Base-by-base conservation (phyloP, 2,888 invertebrate species). In the Andrena dorsata region DNA sequence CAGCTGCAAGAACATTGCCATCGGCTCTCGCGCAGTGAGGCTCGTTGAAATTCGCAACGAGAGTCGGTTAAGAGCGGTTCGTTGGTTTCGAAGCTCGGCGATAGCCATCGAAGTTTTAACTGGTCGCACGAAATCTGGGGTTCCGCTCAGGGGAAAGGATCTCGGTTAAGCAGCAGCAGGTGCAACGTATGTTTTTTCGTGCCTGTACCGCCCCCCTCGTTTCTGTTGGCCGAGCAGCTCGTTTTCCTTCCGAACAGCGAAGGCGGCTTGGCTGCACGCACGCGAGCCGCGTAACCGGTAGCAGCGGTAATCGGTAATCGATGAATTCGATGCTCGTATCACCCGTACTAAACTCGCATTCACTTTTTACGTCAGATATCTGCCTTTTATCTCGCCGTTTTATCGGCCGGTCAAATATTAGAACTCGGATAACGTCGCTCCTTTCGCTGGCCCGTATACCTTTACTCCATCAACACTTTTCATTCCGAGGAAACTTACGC, bases 251-350 rank as follows among this genome's bases (percentile, higher is more conserved):
- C 71, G 69, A 72, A 53, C 73, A 71, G 75, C 75, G 73, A 74
- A 73, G 66, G 69, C 41, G 41, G 32, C 41, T 41, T 16, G 16
- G 77, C 26, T 74, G 64, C 60, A 74, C 35, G 71, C 76, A 71
- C 64, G 70, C 75, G 78, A 80, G 68, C 74, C 77, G 49, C 58
- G 72, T 47, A 87, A 87, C 85, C 82, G 80, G 83, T 86, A 87
- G 87, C 77, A 53, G 5, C 51, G 68, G 58, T 80, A 82, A 86
- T 87, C 85, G 82, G 66, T 77, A 76, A 87, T 80, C 86, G 83
- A 82, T 87, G 76, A 72, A 85, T 83, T 83, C 70, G 75, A 83
- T 85, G 85, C 85, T 87, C 74, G 68, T 78, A 85, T 83, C 64
- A 63, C 56, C 84, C 72, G 74, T 69, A 20, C 28, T 53, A 20